Base-by-base conservation (phyloP, 1,140 invertebrate genomes). In the Uloborus diversus region DNA sequence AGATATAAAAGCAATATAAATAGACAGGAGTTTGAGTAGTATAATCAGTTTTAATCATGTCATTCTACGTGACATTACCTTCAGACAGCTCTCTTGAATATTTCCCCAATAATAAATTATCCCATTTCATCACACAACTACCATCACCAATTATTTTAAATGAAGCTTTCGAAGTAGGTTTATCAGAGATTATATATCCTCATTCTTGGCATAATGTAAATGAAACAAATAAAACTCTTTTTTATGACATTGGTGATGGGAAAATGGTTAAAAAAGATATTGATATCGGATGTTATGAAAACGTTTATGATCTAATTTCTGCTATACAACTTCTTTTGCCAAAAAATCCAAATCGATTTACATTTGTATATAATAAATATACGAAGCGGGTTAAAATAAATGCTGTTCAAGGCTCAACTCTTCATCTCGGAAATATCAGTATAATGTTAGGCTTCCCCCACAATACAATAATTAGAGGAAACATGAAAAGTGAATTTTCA, bases 201-300 rank as follows among this genome's bases (percentile, higher is more conserved):
- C 49, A 53, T 53, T 53, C 49, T 53, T 53, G 49, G 49, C 23
- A 53, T 53, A 53, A 53, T 53, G 49, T 53, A 7, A 53, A 20
- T 7, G n/a, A 14, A n/a, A 20, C 17, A 20, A 20, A 20, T 1
- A 53, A 53, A 20, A 7, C 23, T 7, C 23, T 53, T n/a, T 14
- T 14, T 7, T 53, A 20, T 53, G 49, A 53, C 20, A 20, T 2
- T 14, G 49, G 49, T 7, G n/a, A 53, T 20, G 49, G 49, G 7
- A 4, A 61, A 53, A 9, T 53, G 1, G 7, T 53, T 9, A 20
- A 7, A 7, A 14, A 20, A n/a, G 17, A 20, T 20, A n/a, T 53
- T 53, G 17, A 14, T 53, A 14, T 20, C 9, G 49, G 49, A 53
- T 53, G 49, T 53, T 53, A 53, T 53, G 49, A 53, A 53, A 53